Evolutionary conservation across 2,888 invertebrate species (phyloP).

Genomic region (Carabus problematicus): DNA sequence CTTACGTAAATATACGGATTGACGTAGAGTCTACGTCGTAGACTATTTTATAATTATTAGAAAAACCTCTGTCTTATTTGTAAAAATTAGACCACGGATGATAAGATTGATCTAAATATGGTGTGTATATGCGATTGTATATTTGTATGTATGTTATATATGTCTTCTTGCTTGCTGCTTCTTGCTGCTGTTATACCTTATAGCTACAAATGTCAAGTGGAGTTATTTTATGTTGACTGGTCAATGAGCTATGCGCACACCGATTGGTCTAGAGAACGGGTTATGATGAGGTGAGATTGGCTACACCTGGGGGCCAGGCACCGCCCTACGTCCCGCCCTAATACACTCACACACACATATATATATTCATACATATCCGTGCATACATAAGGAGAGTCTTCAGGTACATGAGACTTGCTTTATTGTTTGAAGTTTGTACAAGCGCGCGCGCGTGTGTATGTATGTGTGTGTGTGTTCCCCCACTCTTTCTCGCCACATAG

Average conservation of each 20-base stretch:
- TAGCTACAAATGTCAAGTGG: conserved; percentile 53
- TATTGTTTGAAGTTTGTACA: conserved; percentile 51
- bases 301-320: conserved; percentile 55
- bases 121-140: no score
- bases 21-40: background rate
- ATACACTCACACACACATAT: conserved; percentile 10
- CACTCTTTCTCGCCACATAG: background rate
- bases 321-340: conserved; percentile 57
- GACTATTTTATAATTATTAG: no score
- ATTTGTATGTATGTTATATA: background rate
- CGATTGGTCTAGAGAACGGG: conserved; percentile 58
- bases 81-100: no score
- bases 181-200: conserved; percentile 7
- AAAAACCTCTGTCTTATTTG: no score
- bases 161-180: background rate
- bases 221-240: conserved; percentile 58
- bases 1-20: background rate
- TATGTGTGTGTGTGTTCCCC: background rate
- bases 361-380: no score
- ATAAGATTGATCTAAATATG: no score
- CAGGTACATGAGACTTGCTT: conserved; percentile 58
- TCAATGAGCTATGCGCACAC: conserved; percentile 58
- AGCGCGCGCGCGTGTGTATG: background rate
- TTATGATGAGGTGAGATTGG: conserved; percentile 62
- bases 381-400: no score